Base-by-base conservation (phyloP, 2,888 invertebrate genomes). In the Drosophila neonasuta region DNA sequence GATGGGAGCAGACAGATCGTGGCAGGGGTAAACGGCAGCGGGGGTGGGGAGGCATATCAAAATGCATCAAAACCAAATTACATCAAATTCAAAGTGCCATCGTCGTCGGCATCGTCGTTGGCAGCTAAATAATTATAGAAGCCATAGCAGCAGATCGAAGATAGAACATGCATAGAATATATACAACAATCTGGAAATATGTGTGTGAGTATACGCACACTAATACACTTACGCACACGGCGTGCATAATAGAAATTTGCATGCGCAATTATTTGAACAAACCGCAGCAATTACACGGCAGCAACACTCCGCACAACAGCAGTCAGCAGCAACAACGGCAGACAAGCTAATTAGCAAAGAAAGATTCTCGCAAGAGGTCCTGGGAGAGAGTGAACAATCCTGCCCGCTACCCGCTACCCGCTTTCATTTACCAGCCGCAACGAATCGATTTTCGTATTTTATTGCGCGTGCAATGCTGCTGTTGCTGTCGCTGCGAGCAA, bases 401-500 rank as follows among this genome's bases (percentile, higher is more conserved):
- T 45, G 7, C 36, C 20, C 32, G 39, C 29, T 48, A 6, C 32
- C 15, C 15, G 15, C 64, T 41, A 13, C 15, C 48, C 66, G 39
- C 3, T 15, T 41, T 15, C 15, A 42, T 50, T 45, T 50, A 59
- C 55, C 49, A 67, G 71, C 74, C 80, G 82, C 77, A 78, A 61
- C 90, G 75, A 89, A 89, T 89, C 86, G 87, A 89, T 89, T 89
- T 87, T 60, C 39, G 64, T 68, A 73, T 85, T 88, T 89, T 89
- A 89, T 87, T 88, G 60, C 46, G 78, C 88, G 67, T 80, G 73
- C 55, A 77, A 46, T 51, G 55, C 10, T 54, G 36, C 11, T 32
- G 44, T 29, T 57, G 46, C 20, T 64, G 24, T n/a, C 36, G 42
- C 54, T 52, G 59, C 34, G 49, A 72, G 68, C 82, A 78, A 79